Evolutionary conservation across 2,888 invertebrate species (phyloP).

Genomic region (Cacoxenus indagator): DNA sequence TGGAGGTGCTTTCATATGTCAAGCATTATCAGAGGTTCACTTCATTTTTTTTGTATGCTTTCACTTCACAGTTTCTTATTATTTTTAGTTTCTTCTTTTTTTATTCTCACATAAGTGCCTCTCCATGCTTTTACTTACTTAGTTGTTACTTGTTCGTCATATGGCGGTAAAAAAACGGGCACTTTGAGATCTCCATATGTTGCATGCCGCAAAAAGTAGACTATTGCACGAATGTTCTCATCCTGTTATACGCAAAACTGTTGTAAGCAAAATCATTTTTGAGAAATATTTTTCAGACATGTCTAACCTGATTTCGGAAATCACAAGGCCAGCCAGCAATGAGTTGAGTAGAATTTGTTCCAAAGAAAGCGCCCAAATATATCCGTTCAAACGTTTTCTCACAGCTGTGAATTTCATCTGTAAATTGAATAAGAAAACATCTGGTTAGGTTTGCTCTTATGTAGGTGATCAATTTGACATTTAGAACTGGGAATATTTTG

Average conservation of each 20-base stretch:
- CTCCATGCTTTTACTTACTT: constrained; percentile 68
- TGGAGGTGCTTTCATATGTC: background rate
- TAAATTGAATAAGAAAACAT: background rate
- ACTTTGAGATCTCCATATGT: constrained; percentile 77
- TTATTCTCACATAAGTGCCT: no score
- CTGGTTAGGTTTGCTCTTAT: background rate
- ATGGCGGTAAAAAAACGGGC: constrained; percentile 66
- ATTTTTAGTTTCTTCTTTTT: background rate
- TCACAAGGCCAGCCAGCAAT: constrained; percentile 91
- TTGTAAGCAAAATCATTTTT: constrained; percentile 17
- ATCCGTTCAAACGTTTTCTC: constrained; percentile 78
- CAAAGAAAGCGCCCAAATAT: constrained; percentile 84
- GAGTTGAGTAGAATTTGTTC: constrained; percentile 84
- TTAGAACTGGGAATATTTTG: background rate
- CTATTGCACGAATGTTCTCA: constrained; percentile 82
- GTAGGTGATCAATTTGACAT: background rate
- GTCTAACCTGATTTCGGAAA: constrained; percentile 75
- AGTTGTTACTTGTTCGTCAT: constrained; percentile 63
- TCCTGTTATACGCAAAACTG: constrained; percentile 70
- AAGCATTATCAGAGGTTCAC: background rate
- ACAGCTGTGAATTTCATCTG: constrained; percentile 75
- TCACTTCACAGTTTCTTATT: background rate
- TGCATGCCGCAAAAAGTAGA: constrained; percentile 85
- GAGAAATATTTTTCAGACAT: background rate
- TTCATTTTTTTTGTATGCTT: background rate